Base-by-base conservation (phyloP, 92 coral and sea anemone genomes). In the Muricea muricata region DNA sequence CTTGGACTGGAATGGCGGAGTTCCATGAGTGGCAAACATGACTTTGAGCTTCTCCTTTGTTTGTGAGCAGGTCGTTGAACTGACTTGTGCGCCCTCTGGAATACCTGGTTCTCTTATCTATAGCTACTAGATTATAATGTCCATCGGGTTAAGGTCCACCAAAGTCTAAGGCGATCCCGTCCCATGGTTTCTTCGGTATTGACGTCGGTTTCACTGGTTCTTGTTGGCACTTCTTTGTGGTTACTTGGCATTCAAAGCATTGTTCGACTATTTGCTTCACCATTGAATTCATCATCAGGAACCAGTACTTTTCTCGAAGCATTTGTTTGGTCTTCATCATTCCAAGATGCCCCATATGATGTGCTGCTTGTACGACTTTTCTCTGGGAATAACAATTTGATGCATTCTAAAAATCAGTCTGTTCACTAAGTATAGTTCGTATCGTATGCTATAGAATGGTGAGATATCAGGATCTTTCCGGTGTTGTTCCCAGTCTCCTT, bases 191-290 rank as follows among this genome's bases (percentile, higher is more conserved):
- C 74, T 77, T 52, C 14, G 88, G 91, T 40, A 76, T 75, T 45
- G 48, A 40, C 34, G 80, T 56, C 45, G 58, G 34, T 65, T 84
- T 89, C 69, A 79, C 31, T 20, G 84, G 87, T 66, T 85, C 63
- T 41, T 80, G 52, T 8, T 28, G 37, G 91, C 78, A 75, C 15
- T 88, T 84, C 26, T 75, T 87, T 45, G 50, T 45, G 87, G 82
- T n/a, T 1, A 84, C 82, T 81, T 89, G 82, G 78, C 92, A 89
- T 58, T 89, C 78, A 42, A 83, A 84, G 40, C 91, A 84, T 50
- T 88, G 82, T 7, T 57, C 78, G 6, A 82, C 74, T 18, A 82
- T 70, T 40, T 73, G 78, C 24, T 87, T 84, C 2, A 80, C 75
- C 80, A 72, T 71, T 0, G 28, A 54, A 65, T 87, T 87, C 82